Conservation (phyloP, 2,797 vertebrate genomes). For the Acanthurus leucopareius region DNA sequence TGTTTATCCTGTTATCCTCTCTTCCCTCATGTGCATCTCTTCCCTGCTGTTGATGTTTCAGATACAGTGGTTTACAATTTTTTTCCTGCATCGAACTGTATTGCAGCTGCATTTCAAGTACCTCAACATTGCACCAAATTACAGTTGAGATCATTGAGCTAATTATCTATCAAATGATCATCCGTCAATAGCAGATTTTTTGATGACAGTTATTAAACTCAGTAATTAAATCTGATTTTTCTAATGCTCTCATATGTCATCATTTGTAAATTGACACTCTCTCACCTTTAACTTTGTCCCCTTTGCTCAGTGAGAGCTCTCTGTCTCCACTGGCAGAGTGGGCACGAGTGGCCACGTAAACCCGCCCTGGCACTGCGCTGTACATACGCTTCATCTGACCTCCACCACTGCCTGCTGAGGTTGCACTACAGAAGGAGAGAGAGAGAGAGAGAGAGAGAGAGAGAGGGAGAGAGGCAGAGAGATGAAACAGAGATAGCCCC, state of each 20-base stretch:
- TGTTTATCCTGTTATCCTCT: constrained; percentile 33
- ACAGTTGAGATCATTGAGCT: neutral
- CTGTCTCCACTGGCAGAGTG: constrained; percentile 90
- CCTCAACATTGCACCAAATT: neutral
- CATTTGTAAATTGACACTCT: neutral
- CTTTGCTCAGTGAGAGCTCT: constrained; percentile 92
- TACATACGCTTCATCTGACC: constrained; percentile 90
- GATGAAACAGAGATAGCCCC: constrained; percentile 6
- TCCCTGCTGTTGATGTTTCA: constrained; percentile 27
- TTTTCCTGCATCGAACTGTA: neutral
- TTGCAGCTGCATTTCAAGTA: constrained; percentile 9
- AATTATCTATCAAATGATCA: neutral
- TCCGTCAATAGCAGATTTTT: neutral
- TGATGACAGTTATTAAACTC: neutral
- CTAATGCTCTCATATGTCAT: neutral
- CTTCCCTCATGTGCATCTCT: constrained; percentile 9
- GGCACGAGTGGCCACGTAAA: constrained; percentile 90
- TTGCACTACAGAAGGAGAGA: constrained; percentile 50
- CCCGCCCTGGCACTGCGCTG: constrained; percentile 91
- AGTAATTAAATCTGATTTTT: neutral
- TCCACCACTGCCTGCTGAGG: constrained; percentile 64
- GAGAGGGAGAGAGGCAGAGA: constrained; percentile 2
- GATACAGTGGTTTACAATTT: neutral
- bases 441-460: constrained; percentile 10
- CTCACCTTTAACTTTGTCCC: constrained; percentile 95